Evolutionary conservation across 2,888 invertebrate species (phyloP).

Genomic region (Apotomis betuletana): DNA sequence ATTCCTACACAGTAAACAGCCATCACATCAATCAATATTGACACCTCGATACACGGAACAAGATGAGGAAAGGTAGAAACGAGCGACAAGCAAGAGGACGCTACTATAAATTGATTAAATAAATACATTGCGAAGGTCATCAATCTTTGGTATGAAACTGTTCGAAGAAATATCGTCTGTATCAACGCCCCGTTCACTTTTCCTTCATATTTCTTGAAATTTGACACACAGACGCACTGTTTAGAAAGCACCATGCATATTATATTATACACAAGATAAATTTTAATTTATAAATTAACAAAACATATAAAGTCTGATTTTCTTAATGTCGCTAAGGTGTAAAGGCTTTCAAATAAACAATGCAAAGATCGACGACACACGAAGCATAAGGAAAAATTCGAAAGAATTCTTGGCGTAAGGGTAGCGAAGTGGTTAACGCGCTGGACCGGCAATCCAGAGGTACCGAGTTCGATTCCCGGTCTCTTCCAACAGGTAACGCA

Average conservation of each 20-base stretch:
- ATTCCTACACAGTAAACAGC: background rate
- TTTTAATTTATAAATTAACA: no score
- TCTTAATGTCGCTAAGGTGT: no score
- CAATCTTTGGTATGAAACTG: constrained; percentile 56
- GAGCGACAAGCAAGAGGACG: constrained; percentile 10
- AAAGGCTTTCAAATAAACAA: no score
- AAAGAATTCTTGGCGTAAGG: no score
- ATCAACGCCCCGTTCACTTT: constrained; percentile 50
- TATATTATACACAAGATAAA: no score
- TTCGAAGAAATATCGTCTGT: constrained; percentile 53
- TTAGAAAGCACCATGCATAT: background rate
- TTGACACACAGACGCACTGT: constrained; percentile 43
- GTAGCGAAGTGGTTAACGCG: no score
- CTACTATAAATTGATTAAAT: constrained; percentile 33
- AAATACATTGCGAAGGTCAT: constrained; percentile 46
- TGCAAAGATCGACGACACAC: no score
- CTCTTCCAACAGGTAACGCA: no score
- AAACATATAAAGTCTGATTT: no score
- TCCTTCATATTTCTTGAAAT: constrained; percentile 49
- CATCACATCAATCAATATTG: background rate
- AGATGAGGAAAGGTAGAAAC: constrained; percentile 3
- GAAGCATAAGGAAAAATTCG: no score
- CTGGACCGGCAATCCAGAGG: no score
- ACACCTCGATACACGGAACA: background rate
- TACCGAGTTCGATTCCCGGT: no score